A percentile compares a stretch with the other conserved stretches of the same genome.
These are phyloP conservation scores for Platyrinchus mystaceus DNA, from an alignment of 2,797 vertebrate genomes.

Conservation along the genomic window DNA sequence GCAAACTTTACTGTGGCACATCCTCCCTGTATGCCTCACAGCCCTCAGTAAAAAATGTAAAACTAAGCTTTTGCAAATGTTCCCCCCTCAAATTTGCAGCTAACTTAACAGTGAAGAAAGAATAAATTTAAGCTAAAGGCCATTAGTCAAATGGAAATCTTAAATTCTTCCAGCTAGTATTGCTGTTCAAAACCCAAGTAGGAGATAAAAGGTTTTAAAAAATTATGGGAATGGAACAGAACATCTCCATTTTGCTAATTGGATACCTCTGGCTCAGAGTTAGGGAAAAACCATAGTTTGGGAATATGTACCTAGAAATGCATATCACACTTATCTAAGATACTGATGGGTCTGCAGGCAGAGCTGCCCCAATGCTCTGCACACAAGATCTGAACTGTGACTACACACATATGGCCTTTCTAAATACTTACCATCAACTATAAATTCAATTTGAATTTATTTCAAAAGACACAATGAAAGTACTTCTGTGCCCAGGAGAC, in stretches of 20 bases:
- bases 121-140: not conserved
- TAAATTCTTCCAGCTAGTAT: not conserved
- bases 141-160: not conserved
- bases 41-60: not conserved
- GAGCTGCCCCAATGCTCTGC: accelerated
- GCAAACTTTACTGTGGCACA: not conserved
- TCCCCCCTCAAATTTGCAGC: not conserved
- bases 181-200: not conserved
- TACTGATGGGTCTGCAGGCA: not conserved
- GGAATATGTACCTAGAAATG: not conserved
- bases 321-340: not conserved
- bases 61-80: not conserved
- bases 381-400: not conserved
- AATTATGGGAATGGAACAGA: accelerated
- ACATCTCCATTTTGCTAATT: not conserved
- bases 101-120: not conserved
- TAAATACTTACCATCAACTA: not conserved
- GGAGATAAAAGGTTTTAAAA: not conserved
- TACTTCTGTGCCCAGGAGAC: not conserved
- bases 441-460: not conserved
- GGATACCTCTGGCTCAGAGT: not conserved
- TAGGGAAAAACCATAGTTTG: not conserved
- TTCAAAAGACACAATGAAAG: not conserved
- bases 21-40: not conserved
- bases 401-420: not conserved